A percentile compares a stretch with the other conserved stretches of the same genome.
Conservation (phyloP, 2,888 invertebrate species). For the Leucoptera coffeella region DNA sequence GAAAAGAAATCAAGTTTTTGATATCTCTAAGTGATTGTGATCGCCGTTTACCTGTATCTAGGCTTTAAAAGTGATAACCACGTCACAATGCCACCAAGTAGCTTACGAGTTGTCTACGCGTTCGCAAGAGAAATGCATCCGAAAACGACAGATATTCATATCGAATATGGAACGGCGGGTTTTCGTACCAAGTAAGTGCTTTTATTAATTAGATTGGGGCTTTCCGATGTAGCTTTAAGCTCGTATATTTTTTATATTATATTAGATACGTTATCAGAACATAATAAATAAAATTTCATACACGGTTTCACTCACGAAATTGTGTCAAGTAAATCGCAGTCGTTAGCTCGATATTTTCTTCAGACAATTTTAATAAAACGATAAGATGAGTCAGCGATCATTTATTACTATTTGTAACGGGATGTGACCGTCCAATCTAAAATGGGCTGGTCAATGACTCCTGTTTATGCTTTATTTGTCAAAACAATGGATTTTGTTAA, state of each 20-base stretch:
- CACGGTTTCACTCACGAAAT: too few species aligned
- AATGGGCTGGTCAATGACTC: conserved; percentile 38
- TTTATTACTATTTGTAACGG: conserved; percentile 35
- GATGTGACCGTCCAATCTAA: conserved; percentile 24
- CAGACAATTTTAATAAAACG: conserved; percentile 8
- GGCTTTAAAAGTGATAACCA: conserved; percentile 40
- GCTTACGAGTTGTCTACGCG: conserved; percentile 64
- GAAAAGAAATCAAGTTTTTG: conserved; percentile 39
- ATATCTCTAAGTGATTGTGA: conserved; percentile 47
- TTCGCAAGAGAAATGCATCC: conserved; percentile 75
- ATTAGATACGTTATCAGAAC: conserved; percentile 6
- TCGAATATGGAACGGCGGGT: conserved; percentile 82
- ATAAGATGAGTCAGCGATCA: conserved; percentile 30
- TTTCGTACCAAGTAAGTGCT: conserved; percentile 71
- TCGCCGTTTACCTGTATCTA: conserved; percentile 29
- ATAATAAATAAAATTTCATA: conserved; percentile 4
- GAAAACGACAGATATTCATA: conserved; percentile 58
- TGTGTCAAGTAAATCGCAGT: too few species aligned
- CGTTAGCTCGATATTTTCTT: too few species aligned
- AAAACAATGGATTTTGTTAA: conserved; percentile 20
- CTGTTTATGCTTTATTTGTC: conserved; percentile 12
- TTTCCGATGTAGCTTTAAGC: conserved; percentile 11
- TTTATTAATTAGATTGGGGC: conserved; percentile 11
- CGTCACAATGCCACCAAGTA: conserved; percentile 48
- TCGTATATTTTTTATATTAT: not conserved